phyloP scores from a whole-genome alignment of 53 echinoderm and acorn worm genomes.

The Patiria pectinifera region DNA sequence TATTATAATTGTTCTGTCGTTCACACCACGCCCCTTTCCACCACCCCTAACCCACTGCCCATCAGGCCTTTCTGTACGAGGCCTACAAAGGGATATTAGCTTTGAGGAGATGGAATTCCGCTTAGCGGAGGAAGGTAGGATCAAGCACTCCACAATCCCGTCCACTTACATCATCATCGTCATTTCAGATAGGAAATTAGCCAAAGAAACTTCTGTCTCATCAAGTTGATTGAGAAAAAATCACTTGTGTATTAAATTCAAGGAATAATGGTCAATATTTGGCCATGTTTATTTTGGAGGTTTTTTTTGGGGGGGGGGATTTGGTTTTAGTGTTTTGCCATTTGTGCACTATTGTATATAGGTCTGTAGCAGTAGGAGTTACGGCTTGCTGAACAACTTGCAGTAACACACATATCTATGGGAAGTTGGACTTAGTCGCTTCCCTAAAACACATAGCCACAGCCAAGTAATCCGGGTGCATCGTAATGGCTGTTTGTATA shows the following conservation, averaged over 20 bases:
- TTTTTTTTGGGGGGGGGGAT: too few relatives aligned
- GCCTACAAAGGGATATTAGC: slow-evolving; percentile 81
- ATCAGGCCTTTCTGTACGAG: slow-evolving; percentile 50
- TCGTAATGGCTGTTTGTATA: too few relatives aligned
- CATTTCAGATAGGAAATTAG: not conserved
- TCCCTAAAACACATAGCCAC: too few relatives aligned
- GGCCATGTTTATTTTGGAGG: not conserved
- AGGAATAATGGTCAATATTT: not conserved
- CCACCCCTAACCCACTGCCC: not conserved
- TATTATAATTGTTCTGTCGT: slow-evolving; percentile 8
- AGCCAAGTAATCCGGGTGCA: too few relatives aligned
- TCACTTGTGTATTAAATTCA: not conserved
- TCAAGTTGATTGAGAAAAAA: not conserved
- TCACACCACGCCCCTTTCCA: slow-evolving; percentile 33
- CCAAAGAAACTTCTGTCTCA: not conserved
- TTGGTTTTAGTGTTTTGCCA: too few relatives aligned
- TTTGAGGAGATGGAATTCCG: slow-evolving; percentile 97
- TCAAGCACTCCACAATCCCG: not conserved
- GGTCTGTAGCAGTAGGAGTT: too few relatives aligned
- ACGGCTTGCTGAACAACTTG: too few relatives aligned
- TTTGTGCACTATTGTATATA: too few relatives aligned
- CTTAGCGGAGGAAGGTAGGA: slow-evolving; percentile 94
- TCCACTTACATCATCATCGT: not conserved
- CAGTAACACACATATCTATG: too few relatives aligned
- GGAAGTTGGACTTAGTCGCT: too few relatives aligned